phyloP scores from a whole-genome alignment of 2,888 invertebrate genomes.

The Polydrusus cervinus region DNA sequence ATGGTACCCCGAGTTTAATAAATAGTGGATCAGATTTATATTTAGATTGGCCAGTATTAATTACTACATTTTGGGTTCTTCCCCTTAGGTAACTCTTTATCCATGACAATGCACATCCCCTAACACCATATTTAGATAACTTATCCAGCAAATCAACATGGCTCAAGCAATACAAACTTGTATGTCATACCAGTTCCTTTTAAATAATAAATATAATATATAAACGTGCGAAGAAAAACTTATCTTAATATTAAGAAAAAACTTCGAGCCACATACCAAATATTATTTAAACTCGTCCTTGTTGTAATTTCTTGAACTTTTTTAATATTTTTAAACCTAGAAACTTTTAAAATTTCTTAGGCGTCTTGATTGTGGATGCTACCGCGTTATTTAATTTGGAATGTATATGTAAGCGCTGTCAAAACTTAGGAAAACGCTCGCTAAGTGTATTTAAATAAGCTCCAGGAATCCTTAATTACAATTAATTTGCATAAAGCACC shows the following conservation, averaged over 20 bases:
- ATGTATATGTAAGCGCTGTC: slow-evolving; percentile 51
- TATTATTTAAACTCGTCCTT: neutral
- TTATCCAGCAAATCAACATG: too few species aligned
- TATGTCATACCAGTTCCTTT: too few species aligned
- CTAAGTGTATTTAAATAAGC: slow-evolving; percentile 55
- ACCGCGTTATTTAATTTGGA: slow-evolving; percentile 47
- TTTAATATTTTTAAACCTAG: slow-evolving; percentile 23
- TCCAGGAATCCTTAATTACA: slow-evolving; percentile 53
- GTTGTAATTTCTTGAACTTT: neutral
- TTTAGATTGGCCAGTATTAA: too few species aligned
- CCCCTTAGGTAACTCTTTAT: too few species aligned
- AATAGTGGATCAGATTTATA: too few species aligned
- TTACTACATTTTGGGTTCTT: too few species aligned
- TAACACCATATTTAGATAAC: too few species aligned
- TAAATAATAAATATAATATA: too few species aligned
- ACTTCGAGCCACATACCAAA: neutral
- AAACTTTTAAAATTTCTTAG: slow-evolving; percentile 21
- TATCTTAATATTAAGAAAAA: neutral
- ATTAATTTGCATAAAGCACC: slow-evolving; percentile 55
- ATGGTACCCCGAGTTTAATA: too few species aligned
- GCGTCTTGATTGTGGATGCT: slow-evolving; percentile 23
- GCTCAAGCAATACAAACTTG: too few species aligned
- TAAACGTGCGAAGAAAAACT: too few species aligned
- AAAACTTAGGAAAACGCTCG: slow-evolving; percentile 48
- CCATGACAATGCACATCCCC: too few species aligned